phyloP scores from a whole-genome alignment of 2,888 invertebrate species.

The Dermolepida albohirtum region DNA sequence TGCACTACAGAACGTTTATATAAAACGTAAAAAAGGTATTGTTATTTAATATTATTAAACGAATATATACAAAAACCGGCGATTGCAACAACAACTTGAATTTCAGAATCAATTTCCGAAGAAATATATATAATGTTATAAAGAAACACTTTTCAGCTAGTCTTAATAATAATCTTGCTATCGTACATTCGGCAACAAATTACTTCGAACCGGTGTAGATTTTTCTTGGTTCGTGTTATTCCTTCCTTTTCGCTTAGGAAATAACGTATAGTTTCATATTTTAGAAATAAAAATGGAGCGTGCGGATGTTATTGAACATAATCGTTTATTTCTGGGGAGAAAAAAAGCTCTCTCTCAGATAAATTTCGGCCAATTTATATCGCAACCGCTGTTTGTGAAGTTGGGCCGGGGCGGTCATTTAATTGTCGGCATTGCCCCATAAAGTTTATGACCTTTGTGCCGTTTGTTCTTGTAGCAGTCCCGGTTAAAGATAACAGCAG shows the following conservation, averaged over 20 bases:
- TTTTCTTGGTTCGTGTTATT: neutral
- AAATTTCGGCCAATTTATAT: conserved; percentile 52
- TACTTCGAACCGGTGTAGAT: too few relatives aligned
- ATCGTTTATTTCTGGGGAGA: conserved; percentile 45
- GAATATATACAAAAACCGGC: too few relatives aligned
- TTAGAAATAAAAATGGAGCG: conserved; percentile 19
- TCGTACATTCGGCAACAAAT: too few relatives aligned
- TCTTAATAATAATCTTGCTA: too few relatives aligned
- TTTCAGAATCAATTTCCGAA: too few relatives aligned
- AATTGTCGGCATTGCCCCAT: conserved; percentile 50
- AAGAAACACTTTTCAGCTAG: too few relatives aligned
- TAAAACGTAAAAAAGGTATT: too few relatives aligned
- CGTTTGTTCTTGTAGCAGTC: conserved; percentile 43
- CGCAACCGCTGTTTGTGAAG: conserved; percentile 53
- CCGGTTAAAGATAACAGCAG: conserved; percentile 30
- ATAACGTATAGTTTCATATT: conserved; percentile 15
- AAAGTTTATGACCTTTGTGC: conserved; percentile 47
- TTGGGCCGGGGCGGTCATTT: conserved; percentile 48
- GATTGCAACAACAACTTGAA: too few relatives aligned
- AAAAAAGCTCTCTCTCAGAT: conserved; percentile 40
- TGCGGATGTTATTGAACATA: conserved; percentile 47
- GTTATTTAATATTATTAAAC: too few relatives aligned
- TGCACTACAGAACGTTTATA: too few relatives aligned
- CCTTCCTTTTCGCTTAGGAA: neutral
- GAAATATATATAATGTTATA: too few relatives aligned